These are phyloP conservation scores for Ophthalmolycus amberensis DNA, from an alignment of 2,113 vertebrate genomes.

Conservation along the genomic window DNA sequence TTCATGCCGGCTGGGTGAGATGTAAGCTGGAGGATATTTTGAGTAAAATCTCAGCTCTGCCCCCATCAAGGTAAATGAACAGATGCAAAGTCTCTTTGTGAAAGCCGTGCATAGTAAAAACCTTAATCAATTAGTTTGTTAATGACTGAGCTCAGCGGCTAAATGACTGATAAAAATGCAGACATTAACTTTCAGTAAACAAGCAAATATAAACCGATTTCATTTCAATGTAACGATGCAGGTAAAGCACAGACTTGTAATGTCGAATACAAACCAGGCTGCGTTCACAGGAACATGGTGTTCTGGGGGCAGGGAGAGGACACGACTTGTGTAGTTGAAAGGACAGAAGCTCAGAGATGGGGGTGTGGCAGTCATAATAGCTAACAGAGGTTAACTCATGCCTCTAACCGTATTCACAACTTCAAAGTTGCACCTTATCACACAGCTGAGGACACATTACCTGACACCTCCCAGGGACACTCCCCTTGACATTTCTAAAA, in stretches of 20 bases:
- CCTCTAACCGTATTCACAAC: conserved; percentile 74
- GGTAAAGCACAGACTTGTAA: background rate
- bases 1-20: conserved; percentile 26
- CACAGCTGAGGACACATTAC: conserved; percentile 48
- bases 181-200: background rate
- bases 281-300: background rate
- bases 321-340: conserved; percentile 11
- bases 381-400: conserved; percentile 65
- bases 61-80: conserved; percentile 43
- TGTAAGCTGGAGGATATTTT: conserved; percentile 64
- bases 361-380: conserved; percentile 40
- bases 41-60: conserved; percentile 53
- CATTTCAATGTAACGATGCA: background rate
- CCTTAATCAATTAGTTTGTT: conserved; percentile 10
- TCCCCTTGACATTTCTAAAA: conserved; percentile 63
- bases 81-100: background rate
- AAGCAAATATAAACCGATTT: background rate
- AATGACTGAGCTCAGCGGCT: conserved; percentile 2
- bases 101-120: conserved; percentile 5
- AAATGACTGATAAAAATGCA: background rate
- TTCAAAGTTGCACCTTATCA: conserved; percentile 75
- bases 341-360: conserved; percentile 32
- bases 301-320: conserved; percentile 1
- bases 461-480: conserved; percentile 45
- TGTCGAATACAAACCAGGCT: background rate